Conservation (phyloP, 2,888 invertebrate species). For the Drosophila subsilvestris region DNA sequence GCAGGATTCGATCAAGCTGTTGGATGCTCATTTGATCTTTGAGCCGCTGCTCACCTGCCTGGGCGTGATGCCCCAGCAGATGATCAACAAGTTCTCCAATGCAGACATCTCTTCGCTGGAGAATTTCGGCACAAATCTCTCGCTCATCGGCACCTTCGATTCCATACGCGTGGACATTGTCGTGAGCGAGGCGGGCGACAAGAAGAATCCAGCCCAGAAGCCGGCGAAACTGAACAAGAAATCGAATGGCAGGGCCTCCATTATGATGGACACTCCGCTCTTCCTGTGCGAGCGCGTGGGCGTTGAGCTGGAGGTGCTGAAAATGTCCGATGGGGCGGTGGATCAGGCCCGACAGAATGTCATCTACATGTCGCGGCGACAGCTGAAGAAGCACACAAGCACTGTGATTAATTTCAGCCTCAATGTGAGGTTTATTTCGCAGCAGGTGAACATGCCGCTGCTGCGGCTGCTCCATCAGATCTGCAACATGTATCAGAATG, state of each 20-base stretch:
- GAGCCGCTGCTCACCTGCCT: conserved; percentile 95
- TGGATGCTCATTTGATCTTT: conserved; percentile 97
- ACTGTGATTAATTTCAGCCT: conserved; percentile 95
- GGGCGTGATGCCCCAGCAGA: conserved; percentile 95
- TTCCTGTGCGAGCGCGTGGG: conserved; percentile 96
- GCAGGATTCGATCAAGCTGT: conserved; percentile 92
- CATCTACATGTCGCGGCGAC: conserved; percentile 93
- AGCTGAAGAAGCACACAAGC: conserved; percentile 95
- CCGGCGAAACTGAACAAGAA: conserved; percentile 79
- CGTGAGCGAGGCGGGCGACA: conserved; percentile 92
- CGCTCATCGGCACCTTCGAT: conserved; percentile 93
- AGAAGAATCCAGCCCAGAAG: conserved; percentile 80
- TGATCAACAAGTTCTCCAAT: conserved; percentile 85
- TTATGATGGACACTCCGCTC: conserved; percentile 87
- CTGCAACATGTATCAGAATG: conserved; percentile 98
- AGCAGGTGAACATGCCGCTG: conserved; percentile 98
- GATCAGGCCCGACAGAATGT: conserved; percentile 94
- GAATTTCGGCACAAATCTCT: conserved; percentile 94
- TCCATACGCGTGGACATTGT: conserved; percentile 96
- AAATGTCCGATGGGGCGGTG: conserved; percentile 94
- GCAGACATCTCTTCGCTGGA: conserved; percentile 90
- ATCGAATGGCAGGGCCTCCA: conserved; percentile 73
- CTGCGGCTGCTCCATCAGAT: conserved; percentile 96
- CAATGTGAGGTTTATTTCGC: conserved; percentile 94
- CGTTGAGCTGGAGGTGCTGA: conserved; percentile 94